Percentiles rank a stretch among this genome's conserved stretches.
These are phyloP conservation scores for Ceratoteleas bidentatus DNA, from an alignment of 1,140 invertebrate species.

Conservation along the genomic window DNA sequence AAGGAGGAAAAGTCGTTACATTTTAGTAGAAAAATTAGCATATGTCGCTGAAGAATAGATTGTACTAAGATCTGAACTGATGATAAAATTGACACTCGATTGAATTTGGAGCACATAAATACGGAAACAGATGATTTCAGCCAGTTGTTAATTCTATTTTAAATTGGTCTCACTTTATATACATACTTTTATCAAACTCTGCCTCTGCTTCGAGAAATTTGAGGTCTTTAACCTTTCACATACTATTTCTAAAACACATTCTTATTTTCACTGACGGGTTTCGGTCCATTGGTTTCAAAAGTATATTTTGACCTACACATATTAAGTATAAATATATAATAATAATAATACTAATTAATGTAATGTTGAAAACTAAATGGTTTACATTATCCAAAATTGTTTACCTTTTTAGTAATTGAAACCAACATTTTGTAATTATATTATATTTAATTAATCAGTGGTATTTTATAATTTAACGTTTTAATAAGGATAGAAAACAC, in stretches of 20 bases:
- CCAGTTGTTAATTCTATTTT: constrained; percentile 22
- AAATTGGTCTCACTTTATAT: constrained; percentile 18
- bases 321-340: too few species aligned
- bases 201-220: too few species aligned
- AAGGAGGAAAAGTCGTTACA: too few species aligned
- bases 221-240: constrained; percentile 20
- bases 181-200: too few species aligned
- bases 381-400: background rate
- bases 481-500: background rate
- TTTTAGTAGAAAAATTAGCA: too few species aligned
- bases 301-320: background rate
- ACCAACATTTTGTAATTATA: background rate
- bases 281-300: background rate
- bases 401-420: background rate
- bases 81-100: constrained; percentile 3
- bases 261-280: background rate
- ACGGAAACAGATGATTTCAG: constrained; percentile 9
- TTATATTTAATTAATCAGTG: background rate
- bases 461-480: background rate
- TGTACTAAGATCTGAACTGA: too few species aligned
- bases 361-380: too few species aligned
- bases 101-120: constrained; percentile 7
- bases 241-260: constrained; percentile 17
- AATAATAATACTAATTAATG: too few species aligned
- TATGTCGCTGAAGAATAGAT: too few species aligned